Base-by-base conservation (phyloP, 2,888 invertebrate species). In the Azorinus chamasolen region DNA sequence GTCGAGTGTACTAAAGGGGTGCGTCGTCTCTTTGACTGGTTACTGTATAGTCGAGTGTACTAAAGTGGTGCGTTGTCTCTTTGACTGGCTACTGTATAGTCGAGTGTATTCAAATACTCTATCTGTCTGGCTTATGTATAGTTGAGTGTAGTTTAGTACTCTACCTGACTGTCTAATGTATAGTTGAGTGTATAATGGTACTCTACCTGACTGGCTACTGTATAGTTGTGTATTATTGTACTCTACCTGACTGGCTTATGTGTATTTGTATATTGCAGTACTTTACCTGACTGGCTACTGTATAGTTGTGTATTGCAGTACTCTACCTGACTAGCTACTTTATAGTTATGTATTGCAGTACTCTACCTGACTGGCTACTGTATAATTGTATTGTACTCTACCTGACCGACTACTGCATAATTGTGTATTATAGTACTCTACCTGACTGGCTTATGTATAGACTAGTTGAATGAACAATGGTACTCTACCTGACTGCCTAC, bases 1-100 rank as follows among this genome's bases (percentile, higher is more conserved):
- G 95, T 97, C 1, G 97, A 98, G 90, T 99, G 99, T 92, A 99
- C 99, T 0, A 95, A 96, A 71, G 95, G 96, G 91, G 97, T 97
- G 94, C 94, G 94, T 95, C 59, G 99, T 99, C 93, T 94, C 95
- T 0, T 93, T 99, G 32, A 96, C 96, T 24, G 99, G 98, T 1
- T 96, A 97, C 92, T 99, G 99, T 91, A 95, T 97, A 63, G 95
- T 97, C 1, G 97, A 98, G 90, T 99, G 99, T 92, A 99, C 99
- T 0, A 95, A 96, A 71, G 95, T 96, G 91, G 97, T 97, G 94
- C 94, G 94, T 93, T 6, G n/a, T 99, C 93, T 94, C 95, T 0
- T 93, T 99, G 32, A 96, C 96, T 24, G 99, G 98, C 1, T 96
- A 97, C 92, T 99, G 99, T 91, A 95, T 97, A 63, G 95, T 97